Evolutionary conservation across 2,113 vertebrate genomes (phyloP).

Genomic region (Fregata magnificens): DNA sequence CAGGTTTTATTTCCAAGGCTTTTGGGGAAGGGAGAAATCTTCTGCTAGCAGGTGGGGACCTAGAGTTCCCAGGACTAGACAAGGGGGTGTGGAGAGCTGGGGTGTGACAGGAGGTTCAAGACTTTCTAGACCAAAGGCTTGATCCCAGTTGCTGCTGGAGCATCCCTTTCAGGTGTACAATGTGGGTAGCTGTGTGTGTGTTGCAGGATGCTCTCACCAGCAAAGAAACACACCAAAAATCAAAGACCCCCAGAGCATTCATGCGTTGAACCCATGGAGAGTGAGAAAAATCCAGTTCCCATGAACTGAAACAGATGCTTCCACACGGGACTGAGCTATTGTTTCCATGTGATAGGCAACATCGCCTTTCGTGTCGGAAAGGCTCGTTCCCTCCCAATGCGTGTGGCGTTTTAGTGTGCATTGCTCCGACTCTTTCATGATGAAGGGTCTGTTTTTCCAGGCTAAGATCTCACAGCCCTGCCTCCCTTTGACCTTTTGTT

Average conservation of each 20-base stretch:
- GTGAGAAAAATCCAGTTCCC: neutral
- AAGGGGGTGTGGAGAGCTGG: neutral
- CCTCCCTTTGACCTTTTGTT: slow-evolving; percentile 3
- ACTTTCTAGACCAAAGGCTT: neutral
- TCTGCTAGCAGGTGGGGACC: neutral
- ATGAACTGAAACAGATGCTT: neutral
- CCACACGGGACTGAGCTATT: neutral
- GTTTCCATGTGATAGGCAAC: neutral
- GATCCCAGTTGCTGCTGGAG: no score
- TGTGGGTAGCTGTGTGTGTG: accelerated
- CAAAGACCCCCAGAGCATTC: neutral
- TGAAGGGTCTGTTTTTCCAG: neutral
- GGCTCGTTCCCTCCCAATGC: neutral
- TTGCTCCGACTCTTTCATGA: neutral
- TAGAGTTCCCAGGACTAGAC: neutral
- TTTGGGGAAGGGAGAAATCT: neutral
- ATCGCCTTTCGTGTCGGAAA: neutral
- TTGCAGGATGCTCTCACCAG: neutral
- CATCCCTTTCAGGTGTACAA: neutral
- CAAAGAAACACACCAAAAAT: neutral
- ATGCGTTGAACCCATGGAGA: neutral
- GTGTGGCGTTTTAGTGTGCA: neutral
- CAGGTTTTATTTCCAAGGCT: neutral
- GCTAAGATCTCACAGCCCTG: neutral
- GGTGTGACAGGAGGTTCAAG: neutral